phyloP scores from a whole-genome alignment of 1,140 invertebrate species.

The Ceratosolen solmsi region DNA sequence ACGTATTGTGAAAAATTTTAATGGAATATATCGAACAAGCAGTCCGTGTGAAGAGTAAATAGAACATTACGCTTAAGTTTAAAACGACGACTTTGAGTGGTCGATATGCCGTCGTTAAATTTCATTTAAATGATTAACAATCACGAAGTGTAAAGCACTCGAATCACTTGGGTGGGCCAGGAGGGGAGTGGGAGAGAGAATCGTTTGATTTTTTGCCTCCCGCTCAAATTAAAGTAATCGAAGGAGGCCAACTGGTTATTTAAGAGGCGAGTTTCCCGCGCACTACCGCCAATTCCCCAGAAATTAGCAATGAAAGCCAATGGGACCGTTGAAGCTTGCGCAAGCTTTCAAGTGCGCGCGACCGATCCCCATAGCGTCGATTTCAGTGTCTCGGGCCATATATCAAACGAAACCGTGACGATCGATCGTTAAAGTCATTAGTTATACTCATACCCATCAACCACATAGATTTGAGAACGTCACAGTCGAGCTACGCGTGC shows the following conservation, averaged over 20 bases:
- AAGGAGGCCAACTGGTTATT: neutral
- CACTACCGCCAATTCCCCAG: neutral
- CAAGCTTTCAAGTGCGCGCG: neutral
- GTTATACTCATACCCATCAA: neutral
- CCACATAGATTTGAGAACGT: conserved; percentile 1
- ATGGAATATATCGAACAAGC: too few relatives aligned
- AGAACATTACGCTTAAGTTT: conserved; percentile 10
- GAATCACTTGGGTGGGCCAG: too few relatives aligned
- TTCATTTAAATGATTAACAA: neutral
- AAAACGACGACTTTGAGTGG: neutral
- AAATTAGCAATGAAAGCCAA: neutral
- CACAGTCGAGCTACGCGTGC: neutral
- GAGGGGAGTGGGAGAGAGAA: too few relatives aligned
- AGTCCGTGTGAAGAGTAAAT: neutral
- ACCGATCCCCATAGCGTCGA: neutral
- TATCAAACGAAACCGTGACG: neutral
- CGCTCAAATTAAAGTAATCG: neutral
- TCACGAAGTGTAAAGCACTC: neutral
- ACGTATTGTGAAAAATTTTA: neutral
- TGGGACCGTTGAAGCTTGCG: neutral
- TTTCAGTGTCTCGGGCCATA: neutral
- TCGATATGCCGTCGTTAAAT: neutral
- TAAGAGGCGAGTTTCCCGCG: neutral
- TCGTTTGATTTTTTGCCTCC: neutral
- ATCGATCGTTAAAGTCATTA: conserved; percentile 14